Conservation (phyloP, 2,113 vertebrate genomes). For the Dunckerocampus dactyliophorus region DNA sequence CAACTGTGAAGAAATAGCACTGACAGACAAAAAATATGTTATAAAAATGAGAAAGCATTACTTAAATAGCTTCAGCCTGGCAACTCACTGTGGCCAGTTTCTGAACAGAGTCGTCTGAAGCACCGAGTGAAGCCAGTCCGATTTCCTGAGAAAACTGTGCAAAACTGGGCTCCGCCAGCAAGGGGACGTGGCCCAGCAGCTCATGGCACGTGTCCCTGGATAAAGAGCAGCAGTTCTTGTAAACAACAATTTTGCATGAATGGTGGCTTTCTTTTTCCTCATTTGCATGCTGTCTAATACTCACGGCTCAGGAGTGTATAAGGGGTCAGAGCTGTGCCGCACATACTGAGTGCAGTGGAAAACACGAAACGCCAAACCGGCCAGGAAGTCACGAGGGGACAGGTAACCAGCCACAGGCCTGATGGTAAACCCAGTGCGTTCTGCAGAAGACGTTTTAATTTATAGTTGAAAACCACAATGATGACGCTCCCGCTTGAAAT, state of each 20-base stretch:
- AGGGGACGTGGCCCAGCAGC: constrained; percentile 91
- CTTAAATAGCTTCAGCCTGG: neutral
- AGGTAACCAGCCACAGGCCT: constrained; percentile 94
- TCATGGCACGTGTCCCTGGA: constrained; percentile 95
- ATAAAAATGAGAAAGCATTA: neutral
- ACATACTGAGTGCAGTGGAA: constrained; percentile 99
- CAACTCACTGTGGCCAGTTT: constrained; percentile 90
- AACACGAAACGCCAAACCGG: constrained; percentile 94
- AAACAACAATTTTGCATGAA: neutral
- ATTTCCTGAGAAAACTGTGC: constrained; percentile 99
- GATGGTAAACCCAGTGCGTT: constrained; percentile 91
- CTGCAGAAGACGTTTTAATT: constrained; percentile 66
- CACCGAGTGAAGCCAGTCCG: constrained; percentile 92
- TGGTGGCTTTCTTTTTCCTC: neutral
- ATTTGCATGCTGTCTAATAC: constrained; percentile 48
- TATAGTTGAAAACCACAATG: neutral
- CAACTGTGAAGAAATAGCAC: constrained; percentile 99
- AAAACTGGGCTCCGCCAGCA: constrained; percentile 95
- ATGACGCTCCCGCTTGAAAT: too few relatives aligned
- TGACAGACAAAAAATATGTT: constrained; percentile 45
- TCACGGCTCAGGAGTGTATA: constrained; percentile 99
- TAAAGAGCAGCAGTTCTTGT: neutral
- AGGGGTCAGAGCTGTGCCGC: constrained; percentile 92
- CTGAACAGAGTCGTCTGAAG: constrained; percentile 91
- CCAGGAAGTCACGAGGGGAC: constrained; percentile 93